Evolutionary conservation across 1,140 invertebrate genomes (phyloP), one percentile per base, ranked within the genome.

Genomic region (Nylanderia fulva): DNA sequence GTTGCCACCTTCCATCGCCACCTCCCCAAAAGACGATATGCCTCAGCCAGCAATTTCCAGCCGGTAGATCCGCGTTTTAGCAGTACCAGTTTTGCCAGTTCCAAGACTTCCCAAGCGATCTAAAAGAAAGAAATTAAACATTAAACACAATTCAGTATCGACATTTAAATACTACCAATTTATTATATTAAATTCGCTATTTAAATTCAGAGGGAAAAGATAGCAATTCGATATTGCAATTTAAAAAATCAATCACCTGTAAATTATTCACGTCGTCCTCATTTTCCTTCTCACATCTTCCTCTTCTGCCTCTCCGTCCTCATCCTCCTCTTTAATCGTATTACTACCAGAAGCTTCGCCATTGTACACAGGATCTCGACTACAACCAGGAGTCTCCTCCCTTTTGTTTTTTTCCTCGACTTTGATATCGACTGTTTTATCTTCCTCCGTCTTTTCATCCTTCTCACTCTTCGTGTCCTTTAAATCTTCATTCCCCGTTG

Each of bases 21-120:
- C 96, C 95, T 99, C 98, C 98, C 98, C 0, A 99, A 94, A 24
- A 97, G 95, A 18, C 98, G 95, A 88, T 98, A 96, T 6, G 97
- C 96, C 87, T 99, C 97, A 0, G 98, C 97, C 3, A 98, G 94
- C 72, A 96, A 95, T 76, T 96, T 96, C 85, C 95, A 95, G 21
- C 96, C 96, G 0, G 94, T 90, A 48, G 95, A 93, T 11, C 95
- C 95, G 58, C 96, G 95, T 82, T 95, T 95, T 42, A 94, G 61
- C 88, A 97, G 97, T 54, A 97, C 97, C n/a, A 97, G 92, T 93
- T 98, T 98, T 0, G 98, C 97, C 11, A 99, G 91, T 93, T 99
- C 98, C 63, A 99, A 94, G 89, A 98, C 97, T 95, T 99, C 98
- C 98, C 98, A 99, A 0, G 98, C 97, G 5, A 99, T 93, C 94